Evolutionary conservation across 2,888 invertebrate genomes (phyloP), one percentile per base, ranked within the genome.

Genomic region (Ypsolopha scabrella): DNA sequence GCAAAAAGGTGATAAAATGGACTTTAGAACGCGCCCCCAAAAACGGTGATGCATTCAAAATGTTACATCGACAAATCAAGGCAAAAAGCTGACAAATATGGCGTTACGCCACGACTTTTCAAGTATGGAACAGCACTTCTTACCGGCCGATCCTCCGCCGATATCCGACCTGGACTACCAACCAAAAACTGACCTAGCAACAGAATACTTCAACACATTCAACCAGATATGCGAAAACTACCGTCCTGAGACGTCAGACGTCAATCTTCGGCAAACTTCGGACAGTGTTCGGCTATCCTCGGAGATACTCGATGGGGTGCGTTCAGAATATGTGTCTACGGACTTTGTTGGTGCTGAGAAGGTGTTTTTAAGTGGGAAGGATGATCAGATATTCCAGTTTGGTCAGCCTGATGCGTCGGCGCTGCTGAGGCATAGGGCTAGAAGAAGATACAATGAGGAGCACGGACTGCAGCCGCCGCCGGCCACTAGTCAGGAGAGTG

Each of bases 351-450:
- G 59, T 54, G 65, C 89, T 86, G 74, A 91, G 76, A 83, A 72
- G 54, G 74, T 74, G 70, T 76, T 79, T 48, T 48, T 75, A 41
- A 63, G 60, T 56, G 72, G 66, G 8, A 77, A 75, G 48, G 82
- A 83, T 13, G 80, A 85, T 35, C 79, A 78, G 62, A 70, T 82
- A 57, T 86, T 85, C 54, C 78, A 78, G 60, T 86, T 86, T 44
- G 92, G 92, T 56, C 92, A 92, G 63, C 92, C 92, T 1, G 86
- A 86, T 48, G 82, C 86, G 13, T 80, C 85, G 63, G 89, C 81
- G 68, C 73, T 88, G 68, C 83, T 89, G 59, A 74, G 75, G 75
- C 88, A 76, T 60, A 68, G 75, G 58, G 88, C 85, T 51, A 62
- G 81, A 55, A 67, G 85, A 66, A 72, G 82, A 66, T 82, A 68